These are phyloP conservation scores for Mamestra brassicae DNA, from an alignment of 2,888 invertebrate species.

Conservation along the genomic window DNA sequence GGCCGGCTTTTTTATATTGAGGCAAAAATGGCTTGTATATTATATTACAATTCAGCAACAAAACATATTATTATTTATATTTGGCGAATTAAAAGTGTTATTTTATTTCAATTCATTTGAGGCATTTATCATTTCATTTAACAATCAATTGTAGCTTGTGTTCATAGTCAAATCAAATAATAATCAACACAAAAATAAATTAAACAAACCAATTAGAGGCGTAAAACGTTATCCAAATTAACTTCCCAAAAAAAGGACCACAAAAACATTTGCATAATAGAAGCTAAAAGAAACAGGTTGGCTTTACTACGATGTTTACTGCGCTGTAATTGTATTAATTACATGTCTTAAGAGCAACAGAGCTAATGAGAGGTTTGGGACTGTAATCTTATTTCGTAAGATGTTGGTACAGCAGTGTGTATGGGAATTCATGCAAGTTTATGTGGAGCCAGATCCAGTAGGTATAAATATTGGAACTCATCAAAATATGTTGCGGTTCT, in stretches of 20 bases:
- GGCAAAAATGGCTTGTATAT: no score
- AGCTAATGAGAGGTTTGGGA: conserved; percentile 4
- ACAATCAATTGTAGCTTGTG: background rate
- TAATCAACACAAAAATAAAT: conserved; percentile 21
- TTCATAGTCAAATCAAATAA: conserved; percentile 9
- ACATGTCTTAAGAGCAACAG: conserved; percentile 14
- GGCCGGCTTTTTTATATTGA: no score
- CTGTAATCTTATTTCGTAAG: conserved; percentile 12
- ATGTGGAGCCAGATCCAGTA: no score
- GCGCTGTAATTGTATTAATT: conserved; percentile 37
- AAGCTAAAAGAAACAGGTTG: conserved; percentile 25
- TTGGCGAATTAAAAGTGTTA: no score
- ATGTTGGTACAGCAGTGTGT: background rate
- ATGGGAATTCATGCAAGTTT: no score
- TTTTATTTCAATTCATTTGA: background rate
- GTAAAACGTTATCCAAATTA: conserved; percentile 30
- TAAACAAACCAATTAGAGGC: conserved; percentile 43
- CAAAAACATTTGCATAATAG: conserved; percentile 31
- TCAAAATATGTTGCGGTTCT: no score
- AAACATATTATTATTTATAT: no score
- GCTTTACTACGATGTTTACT: conserved; percentile 14
- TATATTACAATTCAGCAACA: no score
- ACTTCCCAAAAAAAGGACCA: conserved; percentile 28
- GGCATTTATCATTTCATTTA: background rate
- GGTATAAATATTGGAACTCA: no score